phyloP scores from a whole-genome alignment of 1,140 invertebrate species.

The Heliconius congener region DNA sequence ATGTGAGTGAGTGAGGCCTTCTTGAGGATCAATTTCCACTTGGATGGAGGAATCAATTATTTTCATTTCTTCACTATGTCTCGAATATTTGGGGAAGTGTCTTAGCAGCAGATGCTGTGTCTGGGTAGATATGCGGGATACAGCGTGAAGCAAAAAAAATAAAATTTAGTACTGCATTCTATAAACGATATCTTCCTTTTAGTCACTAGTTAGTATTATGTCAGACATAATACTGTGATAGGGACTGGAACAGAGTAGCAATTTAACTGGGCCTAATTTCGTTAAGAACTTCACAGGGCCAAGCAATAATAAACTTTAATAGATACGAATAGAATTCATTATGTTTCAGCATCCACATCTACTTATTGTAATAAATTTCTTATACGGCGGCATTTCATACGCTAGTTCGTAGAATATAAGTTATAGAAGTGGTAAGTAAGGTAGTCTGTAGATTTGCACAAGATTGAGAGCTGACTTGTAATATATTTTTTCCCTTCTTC shows the following conservation, averaged over 20 bases:
- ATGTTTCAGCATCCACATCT: constrained; percentile 19
- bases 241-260: constrained; percentile 36
- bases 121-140: too few relatives aligned
- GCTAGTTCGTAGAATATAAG: constrained; percentile 21
- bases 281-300: constrained; percentile 34
- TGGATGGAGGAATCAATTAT: too few relatives aligned
- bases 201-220: neutral
- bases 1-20: too few relatives aligned
- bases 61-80: too few relatives aligned
- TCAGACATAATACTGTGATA: constrained; percentile 10
- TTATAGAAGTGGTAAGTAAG: neutral
- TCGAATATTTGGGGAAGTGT: too few relatives aligned
- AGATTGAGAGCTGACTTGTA: neutral
- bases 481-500: too few relatives aligned
- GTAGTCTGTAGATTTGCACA: neutral
- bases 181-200: neutral
- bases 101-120: too few relatives aligned
- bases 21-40: too few relatives aligned
- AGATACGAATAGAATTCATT: constrained; percentile 19
- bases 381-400: constrained; percentile 45
- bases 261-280: constrained; percentile 44
- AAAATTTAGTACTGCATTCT: neutral
- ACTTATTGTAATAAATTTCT: constrained; percentile 49
- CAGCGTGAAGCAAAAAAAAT: too few relatives aligned
- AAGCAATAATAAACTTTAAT: constrained; percentile 32